Base-by-base conservation (phyloP, 2,113 vertebrate species). In the Phrynosoma blainvillii region DNA sequence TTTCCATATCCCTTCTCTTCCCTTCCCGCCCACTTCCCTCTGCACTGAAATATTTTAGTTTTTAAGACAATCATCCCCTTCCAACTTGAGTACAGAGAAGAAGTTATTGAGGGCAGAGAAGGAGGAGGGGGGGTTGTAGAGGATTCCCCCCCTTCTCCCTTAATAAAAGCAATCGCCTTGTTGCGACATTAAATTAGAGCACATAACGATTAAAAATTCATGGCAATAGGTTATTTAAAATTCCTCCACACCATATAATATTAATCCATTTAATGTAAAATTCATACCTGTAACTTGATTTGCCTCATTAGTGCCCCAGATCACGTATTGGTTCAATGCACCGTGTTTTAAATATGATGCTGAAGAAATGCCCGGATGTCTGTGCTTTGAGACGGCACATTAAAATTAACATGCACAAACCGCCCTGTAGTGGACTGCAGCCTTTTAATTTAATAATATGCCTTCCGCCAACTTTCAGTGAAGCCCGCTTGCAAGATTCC, bases 281-380 rank as follows among this genome's bases (percentile, higher is more conserved):
- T 97, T 97, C 95, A 96, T 97, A 96, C 95, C 96, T 96, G 94
- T 95, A 95, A 97, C 92, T 96, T 96, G 93, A 97, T 96, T 96
- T 95, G 92, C 89, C 84, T 93, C 94, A 95, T 96, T 96, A 95
- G 91, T 87, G 92, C 94, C 77, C 84, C 42, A 88, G 92, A 93
- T 96, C 95, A 94, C 93, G 89, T 94, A 93, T 94, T 94, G 88
- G 93, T 92, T 84, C 86, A 91, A 89, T 36, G 84, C 91, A 93
- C 87, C 90, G 89, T 89, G 90, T 92, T 95, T 96, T 95, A 95
- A 95, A 95, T 93, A 93, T 90, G 93, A 94, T 82, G 92, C 85
- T 92, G 78, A 84, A 88, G 93, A 47, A 47, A 90, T 90, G 91
- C 92, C 91, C 90, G 42, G 88, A 88, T 84, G 92, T 91, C 88